A percentile compares a stretch with the other conserved stretches of the same genome.
Evolutionary conservation across 2,797 vertebrate species (phyloP).

Genomic region (Rhinatrema bivittatum): DNA sequence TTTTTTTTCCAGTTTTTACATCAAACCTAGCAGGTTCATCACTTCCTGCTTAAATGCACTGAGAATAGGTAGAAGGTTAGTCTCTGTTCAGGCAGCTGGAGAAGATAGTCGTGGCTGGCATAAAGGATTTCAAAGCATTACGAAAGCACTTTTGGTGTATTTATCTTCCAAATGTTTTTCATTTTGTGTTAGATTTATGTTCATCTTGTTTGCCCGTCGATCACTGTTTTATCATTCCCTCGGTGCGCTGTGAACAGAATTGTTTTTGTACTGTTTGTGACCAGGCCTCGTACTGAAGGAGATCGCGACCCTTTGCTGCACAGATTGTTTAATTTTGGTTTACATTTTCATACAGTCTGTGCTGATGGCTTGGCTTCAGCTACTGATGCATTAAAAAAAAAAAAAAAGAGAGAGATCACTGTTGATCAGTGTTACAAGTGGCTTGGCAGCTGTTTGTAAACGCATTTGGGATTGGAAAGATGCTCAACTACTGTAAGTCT

Average conservation of each 20-base stretch:
- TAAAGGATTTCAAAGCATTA: conserved; percentile 19
- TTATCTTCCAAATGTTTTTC: conserved; percentile 39
- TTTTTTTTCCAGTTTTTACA: conserved; percentile 37
- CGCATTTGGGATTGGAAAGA: conserved; percentile 62
- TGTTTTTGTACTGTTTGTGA: conserved; percentile 71
- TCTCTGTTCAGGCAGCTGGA: conserved; percentile 37
- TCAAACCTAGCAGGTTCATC: conserved; percentile 46
- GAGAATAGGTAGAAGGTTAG: conserved; percentile 42
- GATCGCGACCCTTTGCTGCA: conserved; percentile 56
- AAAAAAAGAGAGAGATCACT: conserved; percentile 61
- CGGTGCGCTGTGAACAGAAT: conserved; percentile 54
- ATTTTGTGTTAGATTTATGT: conserved; percentile 38
- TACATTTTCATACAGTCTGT: conserved; percentile 64
- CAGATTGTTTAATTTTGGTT: conserved; percentile 57
- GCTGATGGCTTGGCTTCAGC: conserved; percentile 66
- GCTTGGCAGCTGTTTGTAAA: conserved; percentile 70
- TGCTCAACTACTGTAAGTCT: conserved; percentile 53
- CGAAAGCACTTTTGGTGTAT: conserved; percentile 35
- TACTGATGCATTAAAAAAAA: conserved; percentile 54
- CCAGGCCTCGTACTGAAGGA: conserved; percentile 52
- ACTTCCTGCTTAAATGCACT: conserved; percentile 46
- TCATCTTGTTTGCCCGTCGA: conserved; percentile 52
- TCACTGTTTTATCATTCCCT: conserved; percentile 60
- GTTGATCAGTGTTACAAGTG: conserved; percentile 72
- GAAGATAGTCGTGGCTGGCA: conserved; percentile 28